These are phyloP conservation scores for Clanis bilineata DNA, from an alignment of 2,888 invertebrate genomes.

Conservation along the genomic window DNA sequence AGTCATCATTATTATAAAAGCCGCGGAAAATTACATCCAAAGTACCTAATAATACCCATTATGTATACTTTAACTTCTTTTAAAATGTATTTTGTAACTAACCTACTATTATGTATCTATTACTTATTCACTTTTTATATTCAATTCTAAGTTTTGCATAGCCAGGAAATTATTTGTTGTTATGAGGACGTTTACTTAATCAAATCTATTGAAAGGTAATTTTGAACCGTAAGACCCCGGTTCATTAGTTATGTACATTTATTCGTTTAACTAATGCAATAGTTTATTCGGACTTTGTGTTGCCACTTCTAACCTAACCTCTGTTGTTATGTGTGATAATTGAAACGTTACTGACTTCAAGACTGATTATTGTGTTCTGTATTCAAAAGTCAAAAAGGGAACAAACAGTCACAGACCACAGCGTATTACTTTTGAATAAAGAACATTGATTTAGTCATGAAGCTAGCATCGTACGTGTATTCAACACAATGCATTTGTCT, in stretches of 20 bases:
- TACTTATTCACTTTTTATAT: background rate
- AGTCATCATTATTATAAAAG: no score
- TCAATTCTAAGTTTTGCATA: background rate
- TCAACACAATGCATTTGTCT: no score
- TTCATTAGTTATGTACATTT: conserved; percentile 51
- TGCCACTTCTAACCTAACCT: background rate
- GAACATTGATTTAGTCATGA: no score
- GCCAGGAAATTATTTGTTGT: conserved; percentile 18
- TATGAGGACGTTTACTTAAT: conserved; percentile 36
- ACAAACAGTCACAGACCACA: no score
- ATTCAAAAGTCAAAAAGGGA: no score
- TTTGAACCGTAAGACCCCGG: conserved; percentile 48
- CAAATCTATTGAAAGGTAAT: conserved; percentile 62
- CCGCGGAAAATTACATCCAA: no score
- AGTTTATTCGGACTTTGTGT: conserved; percentile 10
- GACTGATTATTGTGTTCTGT: background rate
- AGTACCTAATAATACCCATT: no score
- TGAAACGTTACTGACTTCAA: background rate
- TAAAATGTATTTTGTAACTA: background rate
- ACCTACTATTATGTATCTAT: no score
- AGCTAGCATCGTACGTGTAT: no score
- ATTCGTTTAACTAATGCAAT: conserved; percentile 43
- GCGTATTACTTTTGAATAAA: no score
- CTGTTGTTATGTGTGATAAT: background rate
- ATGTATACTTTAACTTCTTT: no score